Base-by-base conservation (phyloP, 2,113 vertebrate species). In the Pituophis catenifer region DNA sequence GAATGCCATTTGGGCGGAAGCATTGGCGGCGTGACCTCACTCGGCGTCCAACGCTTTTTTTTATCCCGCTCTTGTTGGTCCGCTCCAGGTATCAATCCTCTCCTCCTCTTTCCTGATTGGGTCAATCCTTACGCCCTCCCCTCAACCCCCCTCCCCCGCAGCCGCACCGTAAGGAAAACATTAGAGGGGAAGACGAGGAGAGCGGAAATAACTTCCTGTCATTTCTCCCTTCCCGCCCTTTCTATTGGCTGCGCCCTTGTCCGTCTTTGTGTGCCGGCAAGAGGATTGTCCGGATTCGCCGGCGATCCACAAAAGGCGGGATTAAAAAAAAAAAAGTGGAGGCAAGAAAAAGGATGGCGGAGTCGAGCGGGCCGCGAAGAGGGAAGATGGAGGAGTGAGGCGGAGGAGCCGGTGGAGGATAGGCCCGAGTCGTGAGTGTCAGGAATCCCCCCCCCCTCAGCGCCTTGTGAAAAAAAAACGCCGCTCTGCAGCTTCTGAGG, bases 11-110 rank as follows among this genome's bases (percentile, higher is more conserved):
- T 24, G 90, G 52, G 65, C 52, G 90, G 65, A 91, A 91, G 7
- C 53, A 8, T 26, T 26, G 8, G 23, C 21, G 4, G 94, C 2
- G 54, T 15, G 33, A 44, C 3, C 75, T 81, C 33, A 44, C 75
- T 81, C 33, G 33, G 33, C 9, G 8, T 26, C 1, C 29, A 58
- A 54, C 29, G 0, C 50, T 38, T 3, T 2, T 2, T 87, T 62
- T 57, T 6, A 9, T 0, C 10, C 23, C 8, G 38, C 17, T 0
- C 75, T 65, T 57, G 95, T 6, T 95, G 94, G 94, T 0, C 0
- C 0, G 38, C 0, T 12, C 2, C 21, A 0, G 7, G 7, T 19
- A 1, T 12, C 54, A 1, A 58, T 86, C 54, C 8, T 15, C 24
- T 0, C 0, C 0, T 2, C 26, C 13, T 13, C 17, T 15, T 44